These are phyloP conservation scores for Echinops telfairi DNA, from an alignment of 2,113 vertebrate genomes.

Conservation along the genomic window DNA sequence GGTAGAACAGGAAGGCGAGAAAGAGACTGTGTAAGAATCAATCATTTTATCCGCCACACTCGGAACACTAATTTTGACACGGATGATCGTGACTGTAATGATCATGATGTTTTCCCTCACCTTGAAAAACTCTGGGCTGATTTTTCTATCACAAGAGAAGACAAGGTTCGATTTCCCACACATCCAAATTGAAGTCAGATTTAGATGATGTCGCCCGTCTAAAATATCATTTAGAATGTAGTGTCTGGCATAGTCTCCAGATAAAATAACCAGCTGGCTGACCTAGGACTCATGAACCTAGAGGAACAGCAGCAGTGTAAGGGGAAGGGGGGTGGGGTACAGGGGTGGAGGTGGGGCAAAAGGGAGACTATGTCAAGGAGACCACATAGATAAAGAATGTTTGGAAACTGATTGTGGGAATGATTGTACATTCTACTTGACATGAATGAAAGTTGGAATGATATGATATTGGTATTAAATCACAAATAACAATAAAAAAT, in stretches of 20 bases:
- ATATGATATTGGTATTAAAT: too few relatives aligned
- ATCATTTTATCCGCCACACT: not conserved
- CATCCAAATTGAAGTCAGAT: not conserved
- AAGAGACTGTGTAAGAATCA: conserved; percentile 17
- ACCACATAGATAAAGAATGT: too few relatives aligned
- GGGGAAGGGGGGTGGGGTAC: too few relatives aligned
- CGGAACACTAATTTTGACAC: conserved; percentile 20
- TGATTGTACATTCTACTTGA: too few relatives aligned
- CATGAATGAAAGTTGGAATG: too few relatives aligned
- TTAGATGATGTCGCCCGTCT: not conserved
- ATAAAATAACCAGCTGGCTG: not conserved
- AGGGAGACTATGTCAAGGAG: too few relatives aligned
- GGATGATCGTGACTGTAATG: not conserved
- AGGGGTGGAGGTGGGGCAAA: too few relatives aligned
- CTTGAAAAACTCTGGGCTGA: not conserved
- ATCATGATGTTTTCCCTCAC: not conserved
- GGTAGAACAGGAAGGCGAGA: not conserved
- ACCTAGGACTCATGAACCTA: too few relatives aligned
- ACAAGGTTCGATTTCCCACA: not conserved
- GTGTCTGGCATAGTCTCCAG: not conserved
- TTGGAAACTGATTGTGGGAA: too few relatives aligned
- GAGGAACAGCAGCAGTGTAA: too few relatives aligned
- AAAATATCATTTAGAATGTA: conserved; percentile 35
- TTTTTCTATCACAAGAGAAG: conserved; percentile 20
- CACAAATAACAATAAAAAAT: too few relatives aligned